A percentile compares a stretch with the other conserved stretches of the same genome.
Evolutionary conservation across 2,888 invertebrate genomes (phyloP).

Genomic region (Choristoneura rosaceana): DNA sequence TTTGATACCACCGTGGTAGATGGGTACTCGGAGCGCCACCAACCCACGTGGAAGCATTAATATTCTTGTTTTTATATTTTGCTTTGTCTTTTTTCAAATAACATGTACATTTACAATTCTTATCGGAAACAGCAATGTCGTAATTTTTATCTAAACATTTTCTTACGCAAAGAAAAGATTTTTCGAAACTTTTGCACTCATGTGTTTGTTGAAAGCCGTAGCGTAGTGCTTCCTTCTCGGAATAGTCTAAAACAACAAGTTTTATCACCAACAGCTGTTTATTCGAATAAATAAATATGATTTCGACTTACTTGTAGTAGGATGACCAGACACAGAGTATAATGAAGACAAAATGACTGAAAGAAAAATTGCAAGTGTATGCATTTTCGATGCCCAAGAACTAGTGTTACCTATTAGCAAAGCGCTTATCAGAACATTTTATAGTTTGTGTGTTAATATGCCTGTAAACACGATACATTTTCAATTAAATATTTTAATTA

Average conservation of each 20-base stretch:
- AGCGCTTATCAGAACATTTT: neutral
- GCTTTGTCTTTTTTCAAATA: slow-evolving; percentile 22
- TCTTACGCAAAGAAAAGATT: slow-evolving; percentile 31
- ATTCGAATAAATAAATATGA: neutral
- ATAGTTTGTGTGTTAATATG: neutral
- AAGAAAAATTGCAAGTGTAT: slow-evolving; percentile 11
- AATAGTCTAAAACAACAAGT: slow-evolving; percentile 10
- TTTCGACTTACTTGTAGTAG: slow-evolving; percentile 12
- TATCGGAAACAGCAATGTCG: slow-evolving; percentile 31
- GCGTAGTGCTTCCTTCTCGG: slow-evolving; percentile 19
- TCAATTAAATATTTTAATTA: neutral
- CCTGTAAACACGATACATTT: neutral
- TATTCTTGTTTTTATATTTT: slow-evolving; percentile 16
- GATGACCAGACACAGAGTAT: slow-evolving; percentile 5
- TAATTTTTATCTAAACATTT: slow-evolving; percentile 35
- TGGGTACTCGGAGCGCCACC: neutral
- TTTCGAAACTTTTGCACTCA: slow-evolving; percentile 23
- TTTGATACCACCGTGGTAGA: neutral
- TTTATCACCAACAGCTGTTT: neutral
- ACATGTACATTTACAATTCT: slow-evolving; percentile 36
- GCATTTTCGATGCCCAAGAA: slow-evolving; percentile 11
- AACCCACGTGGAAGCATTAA: neutral
- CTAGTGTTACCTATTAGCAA: neutral
- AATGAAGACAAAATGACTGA: neutral
- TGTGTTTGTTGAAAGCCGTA: slow-evolving; percentile 32